Evolutionary conservation across 2,797 vertebrate genomes (phyloP).

Genomic region (Ciconia nigra): DNA sequence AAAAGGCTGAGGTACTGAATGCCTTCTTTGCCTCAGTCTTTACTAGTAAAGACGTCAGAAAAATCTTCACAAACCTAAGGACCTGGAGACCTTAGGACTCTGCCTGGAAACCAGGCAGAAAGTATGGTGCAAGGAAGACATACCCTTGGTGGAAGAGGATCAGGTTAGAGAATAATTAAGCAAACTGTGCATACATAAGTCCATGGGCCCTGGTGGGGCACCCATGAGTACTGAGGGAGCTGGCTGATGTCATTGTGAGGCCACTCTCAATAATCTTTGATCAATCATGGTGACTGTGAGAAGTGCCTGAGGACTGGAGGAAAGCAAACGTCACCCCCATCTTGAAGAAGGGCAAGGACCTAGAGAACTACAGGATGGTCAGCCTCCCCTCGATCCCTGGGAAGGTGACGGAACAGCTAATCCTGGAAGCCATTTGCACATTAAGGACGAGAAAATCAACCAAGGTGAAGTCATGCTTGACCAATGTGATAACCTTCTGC

Average conservation of each 20-base stretch:
- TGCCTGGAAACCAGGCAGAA: background rate
- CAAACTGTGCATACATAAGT: background rate
- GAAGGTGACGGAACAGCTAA: background rate
- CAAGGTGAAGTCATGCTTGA: background rate
- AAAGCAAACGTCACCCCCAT: background rate
- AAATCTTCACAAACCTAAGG: background rate
- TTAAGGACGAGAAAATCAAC: background rate
- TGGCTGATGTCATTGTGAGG: background rate
- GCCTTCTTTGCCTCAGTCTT: background rate
- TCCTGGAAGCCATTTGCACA: background rate
- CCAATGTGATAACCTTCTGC: background rate
- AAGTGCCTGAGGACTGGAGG: background rate
- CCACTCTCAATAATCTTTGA: background rate
- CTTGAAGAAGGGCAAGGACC: background rate
- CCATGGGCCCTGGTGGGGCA: background rate
- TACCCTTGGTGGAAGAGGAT: background rate
- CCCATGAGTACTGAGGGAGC: background rate
- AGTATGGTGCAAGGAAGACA: background rate
- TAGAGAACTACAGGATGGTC: background rate
- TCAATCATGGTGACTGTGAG: background rate
- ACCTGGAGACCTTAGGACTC: background rate
- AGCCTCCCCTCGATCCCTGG: background rate
- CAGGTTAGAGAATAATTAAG: background rate
- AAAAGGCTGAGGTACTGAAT: background rate
- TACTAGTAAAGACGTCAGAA: background rate